A percentile compares a stretch with the other conserved stretches of the same genome.
These are phyloP conservation scores for Carettochelys insculpta DNA, from an alignment of 2,113 vertebrate genomes.

Conservation along the genomic window DNA sequence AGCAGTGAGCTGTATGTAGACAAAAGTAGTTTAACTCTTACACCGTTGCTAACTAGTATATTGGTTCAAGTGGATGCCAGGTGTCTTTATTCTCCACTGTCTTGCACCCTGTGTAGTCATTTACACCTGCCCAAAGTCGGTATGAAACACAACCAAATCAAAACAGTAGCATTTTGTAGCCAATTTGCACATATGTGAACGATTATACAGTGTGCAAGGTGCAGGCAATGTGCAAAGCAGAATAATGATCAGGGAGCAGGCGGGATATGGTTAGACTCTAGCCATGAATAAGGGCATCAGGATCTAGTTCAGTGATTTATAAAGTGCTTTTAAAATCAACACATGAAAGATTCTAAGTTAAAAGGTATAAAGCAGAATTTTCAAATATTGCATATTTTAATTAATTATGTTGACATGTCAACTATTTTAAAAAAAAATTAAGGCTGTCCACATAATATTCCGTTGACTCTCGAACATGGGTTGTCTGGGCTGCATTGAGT, in stretches of 20 bases:
- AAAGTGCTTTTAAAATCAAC: not conserved
- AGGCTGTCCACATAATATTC: not conserved
- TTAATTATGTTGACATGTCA: not conserved
- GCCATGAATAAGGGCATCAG: not conserved
- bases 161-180: not conserved
- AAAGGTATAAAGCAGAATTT: not conserved
- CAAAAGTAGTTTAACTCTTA: slow-evolving; percentile 6
- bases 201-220: not conserved
- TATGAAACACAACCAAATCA: not conserved
- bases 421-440: not conserved
- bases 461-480: not conserved
- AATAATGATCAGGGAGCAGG: not conserved
- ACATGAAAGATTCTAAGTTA: not conserved
- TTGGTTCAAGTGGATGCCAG: not conserved
- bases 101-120: not conserved
- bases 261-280: not conserved
- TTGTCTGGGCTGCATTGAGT: too few relatives aligned
- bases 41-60: not conserved
- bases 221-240: too few relatives aligned
- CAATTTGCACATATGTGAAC: not conserved
- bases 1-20: slow-evolving; percentile 95
- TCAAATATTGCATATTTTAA: not conserved
- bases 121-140: not conserved
- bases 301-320: not conserved
- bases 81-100: not conserved